phyloP scores from a whole-genome alignment of 2,113 vertebrate genomes.

The Rhineura floridana region DNA sequence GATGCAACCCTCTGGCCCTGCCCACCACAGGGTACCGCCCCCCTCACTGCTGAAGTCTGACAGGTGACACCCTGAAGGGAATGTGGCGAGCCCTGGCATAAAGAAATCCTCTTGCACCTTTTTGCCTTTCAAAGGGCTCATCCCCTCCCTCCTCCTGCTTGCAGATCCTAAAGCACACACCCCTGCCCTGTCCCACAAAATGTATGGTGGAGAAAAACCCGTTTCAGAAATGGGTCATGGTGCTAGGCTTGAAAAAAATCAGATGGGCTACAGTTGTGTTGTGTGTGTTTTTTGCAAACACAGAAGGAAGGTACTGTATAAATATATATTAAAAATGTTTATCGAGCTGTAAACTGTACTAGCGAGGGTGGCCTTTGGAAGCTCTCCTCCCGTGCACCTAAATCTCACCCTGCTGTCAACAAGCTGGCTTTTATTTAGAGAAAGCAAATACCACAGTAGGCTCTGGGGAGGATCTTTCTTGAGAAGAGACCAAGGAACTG shows the following conservation, averaged over 20 bases:
- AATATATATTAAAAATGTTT: constrained; percentile 2
- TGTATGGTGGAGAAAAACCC: background rate
- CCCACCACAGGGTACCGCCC: too few species aligned
- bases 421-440: background rate
- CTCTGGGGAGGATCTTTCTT: background rate
- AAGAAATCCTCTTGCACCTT: background rate
- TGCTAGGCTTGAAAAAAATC: background rate
- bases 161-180: background rate
- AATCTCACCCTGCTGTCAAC: background rate
- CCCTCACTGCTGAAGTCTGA: too few species aligned
- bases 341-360: background rate
- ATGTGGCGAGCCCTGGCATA: too few species aligned
- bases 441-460: background rate
- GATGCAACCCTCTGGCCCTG: too few species aligned
- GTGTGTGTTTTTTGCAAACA: background rate
- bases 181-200: background rate
- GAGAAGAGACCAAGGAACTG: background rate
- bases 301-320: background rate
- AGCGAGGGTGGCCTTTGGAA: background rate
- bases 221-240: background rate
- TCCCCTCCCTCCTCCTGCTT: background rate
- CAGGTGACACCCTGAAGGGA: too few species aligned
- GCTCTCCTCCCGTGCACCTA: background rate
- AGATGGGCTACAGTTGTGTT: background rate
- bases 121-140: background rate